Evolutionary conservation across 2,888 invertebrate genomes (phyloP).

Genomic region (Ryuthela nishihirai): DNA sequence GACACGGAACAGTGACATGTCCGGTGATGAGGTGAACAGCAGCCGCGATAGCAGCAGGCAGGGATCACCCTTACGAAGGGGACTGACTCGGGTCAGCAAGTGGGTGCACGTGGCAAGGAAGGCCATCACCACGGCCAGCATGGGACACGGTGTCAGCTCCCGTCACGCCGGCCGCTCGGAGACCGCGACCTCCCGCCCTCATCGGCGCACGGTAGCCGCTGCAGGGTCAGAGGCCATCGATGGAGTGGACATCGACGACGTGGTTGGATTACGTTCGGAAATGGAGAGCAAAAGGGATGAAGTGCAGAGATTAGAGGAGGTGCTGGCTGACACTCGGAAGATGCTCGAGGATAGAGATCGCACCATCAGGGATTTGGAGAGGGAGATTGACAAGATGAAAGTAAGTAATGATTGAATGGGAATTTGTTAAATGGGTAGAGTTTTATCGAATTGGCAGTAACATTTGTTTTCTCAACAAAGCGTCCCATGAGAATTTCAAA

Average conservation of each 20-base stretch:
- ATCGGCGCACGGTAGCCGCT: no score
- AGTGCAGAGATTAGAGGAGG: slow-evolving; percentile 1
- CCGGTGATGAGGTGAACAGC: background rate
- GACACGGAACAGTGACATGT: no score
- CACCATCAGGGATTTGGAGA: slow-evolving; percentile 8
- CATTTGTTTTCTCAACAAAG: no score
- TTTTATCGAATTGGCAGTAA: no score
- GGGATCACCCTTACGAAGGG: slow-evolving; percentile 16
- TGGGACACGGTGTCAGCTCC: slow-evolving; percentile 4
- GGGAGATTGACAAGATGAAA: slow-evolving; percentile 15
- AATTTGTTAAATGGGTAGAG: no score
- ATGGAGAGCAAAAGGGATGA: background rate
- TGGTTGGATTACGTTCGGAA: background rate
- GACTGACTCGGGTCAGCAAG: slow-evolving; percentile 11
- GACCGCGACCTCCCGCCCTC: no score
- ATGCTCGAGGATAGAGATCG: slow-evolving; percentile 11
- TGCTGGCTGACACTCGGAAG: slow-evolving; percentile 1
- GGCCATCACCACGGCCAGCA: background rate
- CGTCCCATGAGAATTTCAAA: no score
- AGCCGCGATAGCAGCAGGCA: slow-evolving; percentile 1
- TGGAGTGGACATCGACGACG: background rate
- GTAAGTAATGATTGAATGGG: no score
- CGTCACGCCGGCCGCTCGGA: background rate
- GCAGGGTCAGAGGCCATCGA: background rate
- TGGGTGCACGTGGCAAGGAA: slow-evolving; percentile 16